phyloP scores from a whole-genome alignment of 2,797 vertebrate species.

The Monodelphis domestica region DNA sequence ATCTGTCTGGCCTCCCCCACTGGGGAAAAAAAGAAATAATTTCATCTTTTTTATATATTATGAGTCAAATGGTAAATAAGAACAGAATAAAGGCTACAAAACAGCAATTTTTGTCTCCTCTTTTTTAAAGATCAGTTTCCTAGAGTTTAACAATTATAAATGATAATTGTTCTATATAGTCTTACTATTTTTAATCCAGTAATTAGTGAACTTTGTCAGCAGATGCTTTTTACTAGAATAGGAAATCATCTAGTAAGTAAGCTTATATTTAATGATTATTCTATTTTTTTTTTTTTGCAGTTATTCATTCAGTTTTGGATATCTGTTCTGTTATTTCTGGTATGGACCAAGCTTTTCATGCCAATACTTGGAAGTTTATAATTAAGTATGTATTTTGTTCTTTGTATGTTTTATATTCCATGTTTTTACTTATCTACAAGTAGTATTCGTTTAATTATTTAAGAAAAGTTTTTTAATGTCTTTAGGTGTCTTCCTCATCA shows the following conservation, averaged over 20 bases:
- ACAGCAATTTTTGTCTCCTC: not conserved
- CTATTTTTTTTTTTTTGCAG: slow-evolving; percentile 82
- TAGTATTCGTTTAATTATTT: slow-evolving; percentile 13
- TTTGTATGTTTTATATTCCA: slow-evolving; percentile 6
- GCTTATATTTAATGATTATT: slow-evolving; percentile 53
- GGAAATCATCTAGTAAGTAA: not conserved
- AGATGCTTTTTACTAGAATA: not conserved
- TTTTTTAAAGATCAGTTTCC: not conserved
- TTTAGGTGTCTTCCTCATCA: not conserved
- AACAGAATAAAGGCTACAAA: not conserved
- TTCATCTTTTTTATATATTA: not conserved
- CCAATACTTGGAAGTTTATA: slow-evolving; percentile 98
- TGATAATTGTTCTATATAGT: not conserved
- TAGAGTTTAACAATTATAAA: not conserved
- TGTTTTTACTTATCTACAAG: slow-evolving; percentile 30
- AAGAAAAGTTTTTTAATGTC: not conserved
- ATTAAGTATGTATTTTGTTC: slow-evolving; percentile 91
- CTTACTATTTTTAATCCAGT: not conserved
- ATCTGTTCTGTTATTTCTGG: slow-evolving; percentile 93
- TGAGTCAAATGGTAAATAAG: not conserved
- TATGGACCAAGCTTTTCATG: slow-evolving; percentile 96
- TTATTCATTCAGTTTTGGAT: slow-evolving; percentile 94
- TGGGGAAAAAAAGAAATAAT: not conserved
- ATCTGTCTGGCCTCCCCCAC: too few relatives aligned
- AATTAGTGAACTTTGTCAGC: not conserved